phyloP scores from a whole-genome alignment of 2,113 vertebrate species.

The Poecile atricapillus region DNA sequence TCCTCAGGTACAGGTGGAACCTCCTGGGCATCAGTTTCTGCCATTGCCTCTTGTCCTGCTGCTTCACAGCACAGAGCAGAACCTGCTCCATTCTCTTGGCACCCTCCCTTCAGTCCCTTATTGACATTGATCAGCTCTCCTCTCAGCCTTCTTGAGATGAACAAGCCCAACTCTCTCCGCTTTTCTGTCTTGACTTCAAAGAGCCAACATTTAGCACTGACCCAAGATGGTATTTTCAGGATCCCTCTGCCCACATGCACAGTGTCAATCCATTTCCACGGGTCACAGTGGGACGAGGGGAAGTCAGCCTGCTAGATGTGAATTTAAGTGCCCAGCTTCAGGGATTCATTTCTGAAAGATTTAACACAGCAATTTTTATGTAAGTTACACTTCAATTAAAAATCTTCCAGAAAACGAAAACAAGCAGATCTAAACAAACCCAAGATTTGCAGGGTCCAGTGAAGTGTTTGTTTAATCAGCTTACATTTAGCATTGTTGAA shows the following conservation, averaged over 20 bases:
- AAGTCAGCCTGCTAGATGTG: not conserved
- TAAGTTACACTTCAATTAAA: not conserved
- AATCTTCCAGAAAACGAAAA: not conserved
- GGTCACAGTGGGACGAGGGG: accelerated
- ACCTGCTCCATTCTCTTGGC: too few species aligned
- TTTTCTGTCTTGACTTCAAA: not conserved
- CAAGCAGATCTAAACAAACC: not conserved
- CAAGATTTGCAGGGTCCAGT: not conserved
- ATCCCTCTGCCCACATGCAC: not conserved
- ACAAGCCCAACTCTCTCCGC: not conserved
- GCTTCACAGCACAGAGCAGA: not conserved
- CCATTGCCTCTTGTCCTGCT: not conserved
- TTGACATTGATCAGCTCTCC: not conserved
- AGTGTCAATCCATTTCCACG: not conserved
- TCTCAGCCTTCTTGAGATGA: not conserved
- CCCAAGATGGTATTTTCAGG: accelerated
- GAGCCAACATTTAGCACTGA: not conserved
- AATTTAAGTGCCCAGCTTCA: not conserved
- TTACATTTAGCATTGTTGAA: not conserved
- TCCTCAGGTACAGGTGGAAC: not conserved
- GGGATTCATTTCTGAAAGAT: not conserved
- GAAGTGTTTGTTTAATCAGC: not conserved
- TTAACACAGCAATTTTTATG: not conserved
- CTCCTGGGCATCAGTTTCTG: not conserved
- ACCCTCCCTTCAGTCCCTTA: not conserved